A percentile compares a stretch with the other conserved stretches of the same genome.
Conservation (phyloP, 2,797 vertebrate genomes). For the Allobates femoralis region DNA sequence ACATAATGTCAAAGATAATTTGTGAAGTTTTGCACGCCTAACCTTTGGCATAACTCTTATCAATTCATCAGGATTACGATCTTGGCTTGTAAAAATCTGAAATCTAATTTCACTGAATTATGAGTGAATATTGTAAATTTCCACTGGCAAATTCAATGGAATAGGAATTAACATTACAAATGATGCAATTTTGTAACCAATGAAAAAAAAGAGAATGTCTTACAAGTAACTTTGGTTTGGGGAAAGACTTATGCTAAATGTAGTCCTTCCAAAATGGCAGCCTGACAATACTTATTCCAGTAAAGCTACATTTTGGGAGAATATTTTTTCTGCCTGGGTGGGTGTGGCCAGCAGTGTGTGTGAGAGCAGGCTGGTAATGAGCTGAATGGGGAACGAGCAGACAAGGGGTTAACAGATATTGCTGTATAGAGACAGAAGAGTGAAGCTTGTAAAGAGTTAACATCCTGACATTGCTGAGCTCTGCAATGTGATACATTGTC, state of each 20-base stretch:
- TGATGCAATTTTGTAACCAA: background rate
- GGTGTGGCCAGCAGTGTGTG: too few species aligned
- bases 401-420: too few species aligned
- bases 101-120: background rate
- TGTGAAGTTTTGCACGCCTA: conserved; percentile 22
- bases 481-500: background rate
- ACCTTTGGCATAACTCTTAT: background rate
- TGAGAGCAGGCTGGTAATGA: too few species aligned
- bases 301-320: conserved; percentile 7
- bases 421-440: too few species aligned
- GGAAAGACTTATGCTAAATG: conserved; percentile 3
- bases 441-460: too few species aligned
- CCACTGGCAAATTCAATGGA: conserved; percentile 14
- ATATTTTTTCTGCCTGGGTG: too few species aligned
- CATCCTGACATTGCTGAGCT: too few species aligned
- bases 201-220: background rate
- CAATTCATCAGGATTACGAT: conserved; percentile 39
- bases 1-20: conserved; percentile 24
- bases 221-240: background rate
- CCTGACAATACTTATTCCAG: background rate
- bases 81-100: conserved; percentile 5
- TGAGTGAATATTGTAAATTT: background rate
- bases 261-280: conserved; percentile 12
- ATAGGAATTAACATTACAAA: conserved; percentile 20
- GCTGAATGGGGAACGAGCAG: too few species aligned